These are phyloP conservation scores for Carassius auratus DNA, from an alignment of 2,113 vertebrate genomes.

Conservation along the genomic window DNA sequence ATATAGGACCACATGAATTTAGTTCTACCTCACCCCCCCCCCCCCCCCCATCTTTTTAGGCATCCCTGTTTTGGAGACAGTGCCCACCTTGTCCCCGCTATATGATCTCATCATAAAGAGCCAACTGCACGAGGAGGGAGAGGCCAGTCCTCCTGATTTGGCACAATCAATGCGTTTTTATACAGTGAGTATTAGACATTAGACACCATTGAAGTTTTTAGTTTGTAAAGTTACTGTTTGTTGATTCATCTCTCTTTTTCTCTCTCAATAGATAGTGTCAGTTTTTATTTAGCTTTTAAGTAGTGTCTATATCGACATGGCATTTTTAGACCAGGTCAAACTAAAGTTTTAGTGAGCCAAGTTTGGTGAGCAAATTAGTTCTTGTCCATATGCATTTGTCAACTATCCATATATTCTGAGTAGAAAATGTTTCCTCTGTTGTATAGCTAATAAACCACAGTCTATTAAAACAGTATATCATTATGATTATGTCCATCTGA, in stretches of 20 bases:
- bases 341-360: not conserved
- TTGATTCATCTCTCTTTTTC: not conserved
- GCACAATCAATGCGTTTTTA: slow-evolving; percentile 92
- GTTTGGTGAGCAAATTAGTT: not conserved
- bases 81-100: slow-evolving; percentile 81
- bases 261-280: not conserved
- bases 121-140: slow-evolving; percentile 86
- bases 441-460: not conserved
- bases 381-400: not conserved
- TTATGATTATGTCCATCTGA: not conserved
- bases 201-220: not conserved
- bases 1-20: not conserved
- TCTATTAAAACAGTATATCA: not conserved
- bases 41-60: slow-evolving; percentile 69
- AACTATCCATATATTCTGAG: not conserved
- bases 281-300: not conserved
- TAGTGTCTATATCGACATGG: not conserved
- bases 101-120: slow-evolving; percentile 94
- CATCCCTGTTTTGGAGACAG: slow-evolving; percentile 87
- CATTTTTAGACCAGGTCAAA: not conserved
- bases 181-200: slow-evolving; percentile 79
- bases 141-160: slow-evolving; percentile 66
- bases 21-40: not conserved
- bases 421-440: not conserved
- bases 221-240: not conserved